Base-by-base conservation (phyloP, 1,140 invertebrate genomes). In the Calosoma granatense region DNA sequence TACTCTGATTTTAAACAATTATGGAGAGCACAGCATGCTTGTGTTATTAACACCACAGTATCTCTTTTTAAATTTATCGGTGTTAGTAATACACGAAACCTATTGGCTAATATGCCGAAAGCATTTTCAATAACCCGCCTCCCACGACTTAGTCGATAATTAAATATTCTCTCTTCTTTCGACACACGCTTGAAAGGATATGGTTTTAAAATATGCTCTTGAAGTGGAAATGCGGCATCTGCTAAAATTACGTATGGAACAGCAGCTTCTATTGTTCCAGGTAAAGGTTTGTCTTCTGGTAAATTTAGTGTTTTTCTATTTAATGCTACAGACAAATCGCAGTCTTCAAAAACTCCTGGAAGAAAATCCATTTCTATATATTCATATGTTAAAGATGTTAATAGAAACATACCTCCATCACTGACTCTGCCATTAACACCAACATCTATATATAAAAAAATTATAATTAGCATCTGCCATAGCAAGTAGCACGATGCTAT, bases 181-280 rank as follows among this genome's bases (percentile, higher is more conserved):
- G 71, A 55, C 23, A 60, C 56, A n/a, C n/a, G 56, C 55, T 54
- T 57, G 17, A 56, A 58, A 20, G 60, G 39, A 63, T 64, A 75
- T 21, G 74, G 73, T 43, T 70, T 69, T 62, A 73, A 65, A 14
- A 74, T 51, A 54, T 69, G 41, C n/a, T n/a, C n/a, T n/a, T n/a
- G n/a, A n/a, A n/a, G n/a, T 36, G 69, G 60, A 52, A 64, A 64
- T 19, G 60, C 60, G 56, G 54, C 54, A 62, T 62, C 60, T 23
- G 56, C 56, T 20, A 76, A 59, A 54, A 64, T 59, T 15, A 64
- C 56, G 52, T 36, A 64, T 57, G 60, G 62, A 12, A 64, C 22
- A 21, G 26, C 14, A 26, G 56, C 22, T 60, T 22, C 51, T n/a
- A n/a, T n/a, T 56, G 56, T 55, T 57, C 56, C 57, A 43, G 58